phyloP scores from a whole-genome alignment of 1,140 invertebrate genomes.

The Heterodera schachtii region DNA sequence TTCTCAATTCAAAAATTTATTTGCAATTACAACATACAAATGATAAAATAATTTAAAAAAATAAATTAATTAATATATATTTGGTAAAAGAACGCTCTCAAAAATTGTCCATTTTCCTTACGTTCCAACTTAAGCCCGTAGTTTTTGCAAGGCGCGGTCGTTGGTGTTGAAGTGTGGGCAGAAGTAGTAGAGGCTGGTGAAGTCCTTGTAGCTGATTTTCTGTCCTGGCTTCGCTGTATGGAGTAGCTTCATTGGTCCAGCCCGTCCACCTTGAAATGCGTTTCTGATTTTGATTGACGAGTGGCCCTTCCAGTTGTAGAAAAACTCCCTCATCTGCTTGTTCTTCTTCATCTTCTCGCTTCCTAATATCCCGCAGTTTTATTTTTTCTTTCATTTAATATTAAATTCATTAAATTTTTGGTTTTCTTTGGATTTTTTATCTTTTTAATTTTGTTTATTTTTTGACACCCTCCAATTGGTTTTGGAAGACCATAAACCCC shows the following conservation, averaged over 20 bases:
- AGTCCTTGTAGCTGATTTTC: conserved; percentile 16
- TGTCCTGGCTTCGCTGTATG: not conserved
- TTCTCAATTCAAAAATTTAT: too few relatives aligned
- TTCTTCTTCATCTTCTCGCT: conserved; percentile 3
- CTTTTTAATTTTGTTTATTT: too few relatives aligned
- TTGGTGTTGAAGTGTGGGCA: not conserved
- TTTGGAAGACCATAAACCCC: too few relatives aligned
- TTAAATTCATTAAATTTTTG: too few relatives aligned
- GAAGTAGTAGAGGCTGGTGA: conserved; percentile 12
- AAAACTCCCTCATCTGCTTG: conserved; percentile 9
- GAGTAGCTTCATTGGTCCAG: not conserved
- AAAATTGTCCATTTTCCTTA: not conserved
- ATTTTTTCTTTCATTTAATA: too few relatives aligned
- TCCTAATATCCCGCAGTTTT: too few relatives aligned
- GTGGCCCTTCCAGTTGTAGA: not conserved
- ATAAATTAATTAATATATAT: too few relatives aligned
- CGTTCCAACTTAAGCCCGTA: not conserved
- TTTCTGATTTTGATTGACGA: not conserved
- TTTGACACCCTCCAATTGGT: too few relatives aligned
- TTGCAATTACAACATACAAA: too few relatives aligned
- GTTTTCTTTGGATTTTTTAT: too few relatives aligned
- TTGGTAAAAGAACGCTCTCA: too few relatives aligned
- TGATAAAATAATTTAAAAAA: too few relatives aligned
- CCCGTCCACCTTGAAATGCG: conserved; percentile 5
- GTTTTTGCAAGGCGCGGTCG: conserved; percentile 7